Evolutionary conservation across 2,113 vertebrate species (phyloP).

Genomic region (Lepisosteus osseus): DNA sequence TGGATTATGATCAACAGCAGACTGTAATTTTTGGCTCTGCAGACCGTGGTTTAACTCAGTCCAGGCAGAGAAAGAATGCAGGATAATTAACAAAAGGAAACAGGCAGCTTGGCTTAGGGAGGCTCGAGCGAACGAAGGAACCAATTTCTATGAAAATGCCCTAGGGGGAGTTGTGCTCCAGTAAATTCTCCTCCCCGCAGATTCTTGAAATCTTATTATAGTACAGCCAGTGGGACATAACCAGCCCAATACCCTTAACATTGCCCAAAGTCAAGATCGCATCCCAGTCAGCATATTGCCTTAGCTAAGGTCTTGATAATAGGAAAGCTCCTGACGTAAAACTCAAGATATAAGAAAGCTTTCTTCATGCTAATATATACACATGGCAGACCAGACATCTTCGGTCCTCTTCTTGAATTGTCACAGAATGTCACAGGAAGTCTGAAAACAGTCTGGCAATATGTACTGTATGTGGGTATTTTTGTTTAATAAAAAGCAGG

Average conservation of each 20-base stretch:
- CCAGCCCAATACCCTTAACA: constrained; percentile 48
- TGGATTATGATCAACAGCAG: constrained; percentile 24
- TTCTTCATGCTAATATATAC: constrained; percentile 27
- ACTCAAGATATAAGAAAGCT: constrained; percentile 23
- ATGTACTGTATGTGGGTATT: too few species aligned
- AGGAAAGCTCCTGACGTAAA: constrained; percentile 51
- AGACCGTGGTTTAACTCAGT: constrained; percentile 24
- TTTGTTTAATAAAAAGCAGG: too few species aligned
- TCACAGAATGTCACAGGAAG: too few species aligned
- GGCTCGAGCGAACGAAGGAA: constrained; percentile 46
- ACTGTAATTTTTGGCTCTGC: constrained; percentile 28
- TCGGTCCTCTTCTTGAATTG: too few species aligned
- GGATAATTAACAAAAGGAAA: constrained; percentile 46
- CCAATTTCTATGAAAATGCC: constrained; percentile 68
- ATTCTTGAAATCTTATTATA: constrained; percentile 68
- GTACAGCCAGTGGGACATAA: constrained; percentile 50
- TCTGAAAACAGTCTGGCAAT: too few species aligned
- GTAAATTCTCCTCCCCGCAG: constrained; percentile 64
- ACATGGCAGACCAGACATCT: constrained; percentile 9
- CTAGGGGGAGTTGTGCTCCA: constrained; percentile 74
- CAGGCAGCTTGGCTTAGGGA: constrained; percentile 30
- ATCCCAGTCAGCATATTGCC: constrained; percentile 55
- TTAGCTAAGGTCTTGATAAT: constrained; percentile 36
- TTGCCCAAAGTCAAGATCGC: constrained; percentile 56
- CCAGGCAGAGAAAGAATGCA: constrained; percentile 28